These are phyloP conservation scores for Montipora efflorescens DNA, from an alignment of 64 coral and sea anemone genomes.

Conservation along the genomic window DNA sequence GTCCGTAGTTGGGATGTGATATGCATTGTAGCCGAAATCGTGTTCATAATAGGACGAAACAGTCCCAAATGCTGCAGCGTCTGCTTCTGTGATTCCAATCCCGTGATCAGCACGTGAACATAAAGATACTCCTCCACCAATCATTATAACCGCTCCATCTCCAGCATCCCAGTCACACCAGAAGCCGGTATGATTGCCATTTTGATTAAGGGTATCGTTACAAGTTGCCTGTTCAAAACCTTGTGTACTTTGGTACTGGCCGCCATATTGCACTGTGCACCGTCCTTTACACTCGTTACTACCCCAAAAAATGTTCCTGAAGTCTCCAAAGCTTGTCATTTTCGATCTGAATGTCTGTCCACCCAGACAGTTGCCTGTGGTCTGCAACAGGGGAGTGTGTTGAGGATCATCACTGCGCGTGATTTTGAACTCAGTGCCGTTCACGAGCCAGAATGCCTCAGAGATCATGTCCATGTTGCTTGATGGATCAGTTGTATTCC, in stretches of 20 bases:
- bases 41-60: no score
- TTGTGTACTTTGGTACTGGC: background rate
- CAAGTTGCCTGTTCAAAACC: constrained; percentile 5
- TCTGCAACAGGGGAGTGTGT: constrained; percentile 8
- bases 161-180: constrained; percentile 29
- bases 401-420: constrained; percentile 51
- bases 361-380: constrained; percentile 17
- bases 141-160: constrained; percentile 30
- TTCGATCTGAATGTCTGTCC: constrained; percentile 47
- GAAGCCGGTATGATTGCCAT: constrained; percentile 12
- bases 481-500: constrained; percentile 14
- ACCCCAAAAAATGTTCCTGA: constrained; percentile 12
- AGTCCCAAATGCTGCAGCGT: background rate
- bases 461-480: constrained; percentile 39
- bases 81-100: constrained; percentile 14
- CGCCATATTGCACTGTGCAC: constrained; percentile 38
- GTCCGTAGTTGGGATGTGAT: background rate
- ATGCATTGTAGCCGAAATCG: background rate
- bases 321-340: constrained; percentile 30
- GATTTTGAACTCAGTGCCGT: constrained; percentile 46
- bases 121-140: constrained; percentile 16
- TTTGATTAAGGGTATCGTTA: background rate
- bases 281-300: constrained; percentile 24
- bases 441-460: constrained; percentile 31
- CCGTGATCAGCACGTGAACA: constrained; percentile 39